Percentiles rank a stretch among this genome's conserved stretches.
These are phyloP conservation scores for Vidua chalybeata DNA, from an alignment of 2,113 vertebrate species.

Conservation along the genomic window DNA sequence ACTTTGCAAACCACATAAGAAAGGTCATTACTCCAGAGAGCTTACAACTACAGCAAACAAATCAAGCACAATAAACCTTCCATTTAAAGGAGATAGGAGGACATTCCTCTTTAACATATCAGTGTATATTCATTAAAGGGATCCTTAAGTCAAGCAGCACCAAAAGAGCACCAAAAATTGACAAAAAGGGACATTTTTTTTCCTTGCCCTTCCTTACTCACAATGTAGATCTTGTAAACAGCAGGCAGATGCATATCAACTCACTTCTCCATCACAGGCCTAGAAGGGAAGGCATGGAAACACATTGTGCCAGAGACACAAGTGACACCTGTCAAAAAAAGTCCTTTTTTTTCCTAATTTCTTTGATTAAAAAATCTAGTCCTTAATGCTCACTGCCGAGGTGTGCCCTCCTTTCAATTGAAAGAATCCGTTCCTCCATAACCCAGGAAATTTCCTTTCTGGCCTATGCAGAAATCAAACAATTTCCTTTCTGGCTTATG, in stretches of 20 bases:
- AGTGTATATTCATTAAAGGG: background rate
- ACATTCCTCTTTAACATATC: background rate
- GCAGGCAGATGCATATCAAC: background rate
- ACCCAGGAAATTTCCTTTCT: background rate
- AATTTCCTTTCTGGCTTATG: background rate
- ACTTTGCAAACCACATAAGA: background rate
- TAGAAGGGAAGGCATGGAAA: background rate
- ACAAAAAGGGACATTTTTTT: background rate
- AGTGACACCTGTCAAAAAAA: background rate
- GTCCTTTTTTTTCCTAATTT: background rate
- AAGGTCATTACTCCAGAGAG: background rate
- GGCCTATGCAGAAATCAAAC: background rate
- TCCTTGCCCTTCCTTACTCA: background rate
- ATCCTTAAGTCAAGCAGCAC: background rate
- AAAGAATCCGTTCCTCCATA: accelerated
- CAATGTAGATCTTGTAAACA: background rate
- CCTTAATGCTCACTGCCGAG: background rate
- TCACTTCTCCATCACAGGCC: background rate
- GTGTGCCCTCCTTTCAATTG: background rate
- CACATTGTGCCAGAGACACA: background rate
- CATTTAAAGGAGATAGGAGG: background rate
- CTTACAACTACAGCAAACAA: slow-evolving; percentile 4
- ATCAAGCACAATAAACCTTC: background rate
- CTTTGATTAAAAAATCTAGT: background rate
- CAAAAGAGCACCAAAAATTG: background rate